Base-by-base conservation (phyloP, 2,888 invertebrate species). In the Xestia sexstrigata region DNA sequence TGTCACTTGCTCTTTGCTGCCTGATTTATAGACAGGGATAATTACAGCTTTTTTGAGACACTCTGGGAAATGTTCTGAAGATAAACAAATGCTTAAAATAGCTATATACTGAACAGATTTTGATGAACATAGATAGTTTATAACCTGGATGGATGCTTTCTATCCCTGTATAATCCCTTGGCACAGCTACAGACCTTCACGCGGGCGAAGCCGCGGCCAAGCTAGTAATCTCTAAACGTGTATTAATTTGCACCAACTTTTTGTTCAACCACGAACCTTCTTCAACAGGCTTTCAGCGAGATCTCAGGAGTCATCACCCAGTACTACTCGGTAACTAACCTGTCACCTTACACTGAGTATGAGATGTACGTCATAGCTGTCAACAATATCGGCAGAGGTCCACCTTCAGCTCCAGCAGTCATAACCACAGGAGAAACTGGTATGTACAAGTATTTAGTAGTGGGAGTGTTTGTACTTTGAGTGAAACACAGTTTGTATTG, bases 401-500 rank as follows among this genome's bases (percentile, higher is more conserved):
- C 98, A 58, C 98, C 99, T 5, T 99, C 99, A 85, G 97, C 98
- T 39, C 98, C 99, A 0, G 98, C 98, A 66, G 98, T 98, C 92
- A 98, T 99, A 91, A 99, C 99, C 87, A 99, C 99, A 42, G 99
- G 99, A 92, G 99, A 99, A 97, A 98, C 99, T 97, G 99, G 99
- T 99, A 97, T 97, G 97, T 93, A 78, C 35, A 68, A 15, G 45
- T 42, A 52, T 47, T 68, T 63, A 69, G 26, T 70, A 70, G 42
- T 71, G 26, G 7, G 30, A 62, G 52, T 49, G 72, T 39, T 71
- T 39, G 74, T 70, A 49, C 83, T 72, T 67, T 20, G 63, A 45
- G 65, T 79, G 52, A 49, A 30, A 20, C 65, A 84, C 71, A 17
- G 65, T 8, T 65, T 9, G 20, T 20, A 62, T 20, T 60, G 7